A percentile compares a stretch with the other conserved stretches of the same genome.
These are phyloP conservation scores for Agapornis canus DNA, from an alignment of 2,797 vertebrate genomes.

Conservation along the genomic window DNA sequence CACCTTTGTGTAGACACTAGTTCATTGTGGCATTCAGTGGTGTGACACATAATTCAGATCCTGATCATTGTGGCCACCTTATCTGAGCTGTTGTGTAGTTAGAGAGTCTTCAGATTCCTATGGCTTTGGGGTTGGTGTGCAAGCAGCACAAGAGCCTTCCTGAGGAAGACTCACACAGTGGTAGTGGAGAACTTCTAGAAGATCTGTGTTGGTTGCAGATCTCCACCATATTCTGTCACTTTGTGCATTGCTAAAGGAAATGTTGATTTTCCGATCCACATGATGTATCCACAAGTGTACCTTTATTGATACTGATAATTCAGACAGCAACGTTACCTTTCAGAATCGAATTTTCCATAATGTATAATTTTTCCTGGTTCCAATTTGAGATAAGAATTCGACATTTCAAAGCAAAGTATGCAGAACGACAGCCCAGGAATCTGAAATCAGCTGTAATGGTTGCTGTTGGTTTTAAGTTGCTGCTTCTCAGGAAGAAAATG, in stretches of 20 bases:
- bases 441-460: background rate
- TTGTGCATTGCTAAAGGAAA: background rate
- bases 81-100: background rate
- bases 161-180: background rate
- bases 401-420: background rate
- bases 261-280: background rate
- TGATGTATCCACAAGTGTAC: background rate
- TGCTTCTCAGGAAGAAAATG: background rate
- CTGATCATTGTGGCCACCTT: background rate
- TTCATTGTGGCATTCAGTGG: background rate
- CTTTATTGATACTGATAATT: background rate
- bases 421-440: background rate
- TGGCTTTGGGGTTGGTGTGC: background rate
- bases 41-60: no score
- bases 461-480: background rate
- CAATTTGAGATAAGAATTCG: background rate
- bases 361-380: fast-evolving
- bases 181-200: background rate
- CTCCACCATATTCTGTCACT: background rate
- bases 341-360: background rate
- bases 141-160: background rate
- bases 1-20: background rate
- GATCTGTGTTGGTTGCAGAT: background rate
- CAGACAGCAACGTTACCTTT: background rate
- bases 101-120: background rate